Evolutionary conservation across 2,113 vertebrate species (phyloP).

Genomic region (Triplophysa rosa): DNA sequence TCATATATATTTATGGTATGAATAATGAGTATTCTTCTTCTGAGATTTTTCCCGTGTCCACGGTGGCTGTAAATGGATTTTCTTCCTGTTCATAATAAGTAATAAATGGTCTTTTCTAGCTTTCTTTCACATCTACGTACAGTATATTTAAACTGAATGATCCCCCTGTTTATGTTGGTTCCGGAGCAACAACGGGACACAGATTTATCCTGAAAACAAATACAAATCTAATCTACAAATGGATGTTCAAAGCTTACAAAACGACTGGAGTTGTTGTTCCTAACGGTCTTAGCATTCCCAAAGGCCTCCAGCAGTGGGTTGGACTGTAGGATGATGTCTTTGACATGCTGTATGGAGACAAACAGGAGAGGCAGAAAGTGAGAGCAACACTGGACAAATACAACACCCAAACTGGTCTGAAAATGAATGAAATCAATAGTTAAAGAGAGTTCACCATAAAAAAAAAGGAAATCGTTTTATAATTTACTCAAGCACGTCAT

Average conservation of each 20-base stretch:
- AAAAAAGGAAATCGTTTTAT: too few relatives aligned
- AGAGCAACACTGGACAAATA: constrained; percentile 40
- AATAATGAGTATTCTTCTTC: too few relatives aligned
- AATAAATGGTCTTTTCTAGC: background rate
- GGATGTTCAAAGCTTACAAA: constrained; percentile 80
- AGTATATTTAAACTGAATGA: constrained; percentile 38
- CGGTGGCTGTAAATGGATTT: background rate
- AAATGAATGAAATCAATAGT: background rate
- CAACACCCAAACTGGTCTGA: background rate
- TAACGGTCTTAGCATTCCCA: constrained; percentile 94
- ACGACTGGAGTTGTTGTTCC: constrained; percentile 99
- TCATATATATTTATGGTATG: background rate
- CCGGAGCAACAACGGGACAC: constrained; percentile 16
- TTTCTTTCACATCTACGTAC: background rate
- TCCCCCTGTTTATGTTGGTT: constrained; percentile 36
- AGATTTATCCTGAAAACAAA: constrained; percentile 3
- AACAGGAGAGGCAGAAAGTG: constrained; percentile 42
- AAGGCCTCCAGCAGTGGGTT: constrained; percentile 96
- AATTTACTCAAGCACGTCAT: too few relatives aligned
- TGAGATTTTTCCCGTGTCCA: background rate
- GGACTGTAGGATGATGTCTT: constrained; percentile 97
- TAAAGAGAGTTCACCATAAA: too few relatives aligned
- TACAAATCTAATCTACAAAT: constrained; percentile 5
- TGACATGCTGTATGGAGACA: constrained; percentile 84
- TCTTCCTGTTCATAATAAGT: background rate